phyloP scores from a whole-genome alignment of 2,797 vertebrate species.

The Peromyscus melanophrys region DNA sequence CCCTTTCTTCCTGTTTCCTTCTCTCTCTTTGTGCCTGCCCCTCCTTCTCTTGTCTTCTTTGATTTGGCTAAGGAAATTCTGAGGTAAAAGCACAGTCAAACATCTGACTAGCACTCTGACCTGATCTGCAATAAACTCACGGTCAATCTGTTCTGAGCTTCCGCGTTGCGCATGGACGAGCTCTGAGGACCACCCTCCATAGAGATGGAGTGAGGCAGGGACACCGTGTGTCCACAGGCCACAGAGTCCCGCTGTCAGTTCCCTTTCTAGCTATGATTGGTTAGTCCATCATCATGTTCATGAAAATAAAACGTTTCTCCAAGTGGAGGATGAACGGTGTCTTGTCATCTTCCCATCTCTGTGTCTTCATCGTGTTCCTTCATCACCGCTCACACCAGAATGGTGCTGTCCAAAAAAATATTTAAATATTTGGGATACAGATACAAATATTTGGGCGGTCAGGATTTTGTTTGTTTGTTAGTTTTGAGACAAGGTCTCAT shows the following conservation, averaged over 20 bases:
- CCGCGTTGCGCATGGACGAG: background rate
- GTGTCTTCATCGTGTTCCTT: background rate
- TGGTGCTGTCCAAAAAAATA: background rate
- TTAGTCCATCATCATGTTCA: too few relatives aligned
- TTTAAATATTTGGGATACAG: background rate
- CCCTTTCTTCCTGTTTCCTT: background rate
- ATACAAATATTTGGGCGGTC: background rate
- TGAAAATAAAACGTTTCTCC: background rate
- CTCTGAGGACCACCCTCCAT: background rate
- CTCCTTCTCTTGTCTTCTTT: too few relatives aligned
- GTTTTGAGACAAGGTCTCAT: background rate
- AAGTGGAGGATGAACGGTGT: background rate
- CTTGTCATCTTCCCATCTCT: background rate
- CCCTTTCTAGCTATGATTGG: background rate
- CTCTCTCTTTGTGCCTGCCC: too few relatives aligned
- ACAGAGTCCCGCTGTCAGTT: background rate
- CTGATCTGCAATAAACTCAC: background rate
- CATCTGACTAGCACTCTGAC: background rate
- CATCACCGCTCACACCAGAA: background rate
- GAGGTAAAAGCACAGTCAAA: constrained; percentile 31
- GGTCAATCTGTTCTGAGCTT: constrained; percentile 25
- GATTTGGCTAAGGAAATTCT: background rate
- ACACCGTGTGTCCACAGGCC: background rate
- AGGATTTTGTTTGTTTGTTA: background rate
- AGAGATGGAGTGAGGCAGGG: background rate